A percentile compares a stretch with the other conserved stretches of the same genome.
These are phyloP conservation scores for Catostomus latipinnis DNA, from an alignment of 2,797 vertebrate species.

Conservation along the genomic window DNA sequence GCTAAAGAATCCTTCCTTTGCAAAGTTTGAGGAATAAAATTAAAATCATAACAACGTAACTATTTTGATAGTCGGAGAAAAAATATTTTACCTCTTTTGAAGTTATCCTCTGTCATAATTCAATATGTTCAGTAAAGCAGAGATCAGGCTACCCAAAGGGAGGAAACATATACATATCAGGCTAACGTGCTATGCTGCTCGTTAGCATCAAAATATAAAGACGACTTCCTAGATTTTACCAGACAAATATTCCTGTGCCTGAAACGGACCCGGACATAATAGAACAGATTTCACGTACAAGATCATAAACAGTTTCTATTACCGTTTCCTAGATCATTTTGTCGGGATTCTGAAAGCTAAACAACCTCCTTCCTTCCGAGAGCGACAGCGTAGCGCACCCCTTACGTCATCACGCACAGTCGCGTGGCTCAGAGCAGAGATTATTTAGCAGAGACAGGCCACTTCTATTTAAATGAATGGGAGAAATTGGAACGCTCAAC, in stretches of 20 bases:
- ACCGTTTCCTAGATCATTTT: slow-evolving; percentile 49
- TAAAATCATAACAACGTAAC: no score
- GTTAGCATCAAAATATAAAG: slow-evolving; percentile 9
- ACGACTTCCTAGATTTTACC: not conserved
- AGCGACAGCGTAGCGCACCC: slow-evolving; percentile 51
- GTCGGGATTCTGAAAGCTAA: slow-evolving; percentile 33
- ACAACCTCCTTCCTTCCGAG: slow-evolving; percentile 55
- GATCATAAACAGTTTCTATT: not conserved
- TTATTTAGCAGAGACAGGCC: no score
- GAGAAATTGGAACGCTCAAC: no score
- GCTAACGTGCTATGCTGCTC: slow-evolving; percentile 35
- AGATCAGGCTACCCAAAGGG: no score
- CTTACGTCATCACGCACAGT: slow-evolving; percentile 51
- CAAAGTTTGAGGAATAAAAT: no score
- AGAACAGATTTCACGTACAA: not conserved
- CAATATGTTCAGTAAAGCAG: not conserved
- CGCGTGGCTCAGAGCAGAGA: slow-evolving; percentile 52
- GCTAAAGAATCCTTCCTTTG: no score
- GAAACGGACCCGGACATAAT: not conserved
- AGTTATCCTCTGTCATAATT: not conserved
- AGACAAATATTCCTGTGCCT: not conserved
- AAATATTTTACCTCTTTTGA: not conserved
- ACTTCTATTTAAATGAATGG: no score
- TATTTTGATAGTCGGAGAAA: no score
- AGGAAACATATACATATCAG: not conserved